These are phyloP conservation scores for Stegana nigrithorax DNA, from an alignment of 2,888 invertebrate species.

Conservation along the genomic window DNA sequence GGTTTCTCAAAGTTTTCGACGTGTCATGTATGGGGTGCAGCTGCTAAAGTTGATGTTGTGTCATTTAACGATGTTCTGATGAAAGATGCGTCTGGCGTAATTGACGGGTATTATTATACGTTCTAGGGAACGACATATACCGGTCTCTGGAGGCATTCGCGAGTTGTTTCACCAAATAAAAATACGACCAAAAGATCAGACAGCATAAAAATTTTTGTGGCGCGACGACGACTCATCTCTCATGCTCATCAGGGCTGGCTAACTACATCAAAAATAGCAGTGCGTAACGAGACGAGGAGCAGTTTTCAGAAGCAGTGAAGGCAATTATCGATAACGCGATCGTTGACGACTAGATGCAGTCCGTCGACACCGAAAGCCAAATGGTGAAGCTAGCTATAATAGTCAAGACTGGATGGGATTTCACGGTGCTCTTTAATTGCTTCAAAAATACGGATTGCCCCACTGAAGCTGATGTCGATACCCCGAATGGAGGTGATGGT, in stretches of 20 bases:
- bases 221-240: background rate
- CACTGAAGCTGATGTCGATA: too few species aligned
- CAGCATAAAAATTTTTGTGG: background rate
- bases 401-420: background rate
- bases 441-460: too few species aligned
- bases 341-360: background rate
- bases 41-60: constrained; percentile 42
- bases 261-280: background rate
- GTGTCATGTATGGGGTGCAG: constrained; percentile 55
- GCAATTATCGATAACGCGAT: background rate
- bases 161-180: constrained; percentile 37
- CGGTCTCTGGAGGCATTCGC: constrained; percentile 52
- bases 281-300: too few species aligned
- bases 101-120: constrained; percentile 56
- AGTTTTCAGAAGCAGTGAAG: too few species aligned
- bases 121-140: constrained; percentile 58
- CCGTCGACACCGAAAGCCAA: background rate
- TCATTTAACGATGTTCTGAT: constrained; percentile 51
- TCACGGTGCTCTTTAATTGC: too few species aligned
- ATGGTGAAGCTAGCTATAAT: background rate
- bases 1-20: background rate
- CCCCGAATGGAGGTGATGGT: too few species aligned
- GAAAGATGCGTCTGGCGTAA: constrained; percentile 51
- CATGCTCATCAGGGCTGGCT: background rate
- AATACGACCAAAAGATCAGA: background rate